Base-by-base conservation (phyloP, 2,797 vertebrate species). In the Darevskia mixta region DNA sequence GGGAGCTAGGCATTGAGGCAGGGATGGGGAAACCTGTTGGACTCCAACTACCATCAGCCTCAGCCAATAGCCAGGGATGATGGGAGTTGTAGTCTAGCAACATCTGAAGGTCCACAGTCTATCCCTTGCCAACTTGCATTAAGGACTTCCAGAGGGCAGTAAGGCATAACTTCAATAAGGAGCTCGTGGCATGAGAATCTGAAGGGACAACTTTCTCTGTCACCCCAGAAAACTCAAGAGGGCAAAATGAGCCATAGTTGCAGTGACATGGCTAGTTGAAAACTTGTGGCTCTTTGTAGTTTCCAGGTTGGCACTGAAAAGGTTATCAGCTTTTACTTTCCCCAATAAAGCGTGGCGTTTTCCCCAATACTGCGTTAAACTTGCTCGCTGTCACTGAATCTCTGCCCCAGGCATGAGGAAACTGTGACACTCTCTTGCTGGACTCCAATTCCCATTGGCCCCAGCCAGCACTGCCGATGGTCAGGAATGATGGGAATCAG, bases 241-340 rank as follows among this genome's bases (percentile, higher is more conserved):
- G 35, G 45, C 10, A 72, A 41, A 49, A 32, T 2, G 9, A 76
- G 43, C 3, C n/a, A 45, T 32, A 3, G 72, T 38, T 66, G 35
- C 67, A 41, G 8, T 64, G 38, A 45, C 10, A 32, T 69, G 25
- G 49, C 77, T 80, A 75, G n/a, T 66, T 29, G 41, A 35, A 79
- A 64, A 49, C 78, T 73, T 79, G 66, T 73, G 27, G 81, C 61
- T 83, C 82, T 58, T 69, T 66, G 69, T 61, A 79, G 23, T n/a
- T 25, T 80, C 67, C 78, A 80, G 64, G 25, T 55, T 82, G 78
- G 88, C 88, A 81, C 43, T 38, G 32, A 86, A 78, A 55, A 49
- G 23, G 55, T 18, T 23, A 13, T 76, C 10, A 6, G 35, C 17
- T 72, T 61, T 61, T 67, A 23, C n/a, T 64, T 35, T 15, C 45